Conservation (phyloP, 1,140 invertebrate species). For the Druon quercuslanigerum region DNA sequence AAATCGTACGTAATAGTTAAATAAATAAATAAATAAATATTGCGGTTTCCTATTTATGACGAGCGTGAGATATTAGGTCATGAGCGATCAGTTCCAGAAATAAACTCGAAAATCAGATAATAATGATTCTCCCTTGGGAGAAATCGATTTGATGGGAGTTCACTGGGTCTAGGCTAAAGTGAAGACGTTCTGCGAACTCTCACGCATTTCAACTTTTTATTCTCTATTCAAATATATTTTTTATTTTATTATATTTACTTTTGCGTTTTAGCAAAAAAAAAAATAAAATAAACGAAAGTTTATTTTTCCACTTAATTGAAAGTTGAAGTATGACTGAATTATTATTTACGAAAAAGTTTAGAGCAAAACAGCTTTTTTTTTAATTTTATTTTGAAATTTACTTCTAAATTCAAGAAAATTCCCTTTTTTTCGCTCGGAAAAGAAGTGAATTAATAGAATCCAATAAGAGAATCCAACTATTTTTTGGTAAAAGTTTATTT, state of each 20-base stretch:
- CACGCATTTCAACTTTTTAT: background rate
- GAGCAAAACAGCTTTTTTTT: too few relatives aligned
- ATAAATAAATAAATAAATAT: background rate
- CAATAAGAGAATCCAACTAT: too few relatives aligned
- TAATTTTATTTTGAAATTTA: background rate
- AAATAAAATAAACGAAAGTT: too few relatives aligned
- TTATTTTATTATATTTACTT: too few relatives aligned
- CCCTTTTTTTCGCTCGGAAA: too few relatives aligned
- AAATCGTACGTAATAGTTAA: background rate
- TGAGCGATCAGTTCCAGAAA: background rate
- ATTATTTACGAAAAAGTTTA: too few relatives aligned
- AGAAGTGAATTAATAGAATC: too few relatives aligned
- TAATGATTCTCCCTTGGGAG: slow-evolving; percentile 40
- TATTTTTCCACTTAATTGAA: too few relatives aligned
- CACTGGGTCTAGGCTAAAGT: slow-evolving; percentile 42
- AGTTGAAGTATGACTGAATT: too few relatives aligned
- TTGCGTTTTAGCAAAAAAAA: too few relatives aligned
- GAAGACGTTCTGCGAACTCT: background rate
- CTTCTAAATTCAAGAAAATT: background rate
- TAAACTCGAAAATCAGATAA: slow-evolving; percentile 39
- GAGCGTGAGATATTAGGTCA: background rate
- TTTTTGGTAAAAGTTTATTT: background rate
- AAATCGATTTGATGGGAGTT: slow-evolving; percentile 47
- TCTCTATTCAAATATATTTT: too few relatives aligned
- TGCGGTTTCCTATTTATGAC: background rate